Evolutionary conservation across 2,797 vertebrate species (phyloP).

Genomic region (Eutrigla gurnardus): DNA sequence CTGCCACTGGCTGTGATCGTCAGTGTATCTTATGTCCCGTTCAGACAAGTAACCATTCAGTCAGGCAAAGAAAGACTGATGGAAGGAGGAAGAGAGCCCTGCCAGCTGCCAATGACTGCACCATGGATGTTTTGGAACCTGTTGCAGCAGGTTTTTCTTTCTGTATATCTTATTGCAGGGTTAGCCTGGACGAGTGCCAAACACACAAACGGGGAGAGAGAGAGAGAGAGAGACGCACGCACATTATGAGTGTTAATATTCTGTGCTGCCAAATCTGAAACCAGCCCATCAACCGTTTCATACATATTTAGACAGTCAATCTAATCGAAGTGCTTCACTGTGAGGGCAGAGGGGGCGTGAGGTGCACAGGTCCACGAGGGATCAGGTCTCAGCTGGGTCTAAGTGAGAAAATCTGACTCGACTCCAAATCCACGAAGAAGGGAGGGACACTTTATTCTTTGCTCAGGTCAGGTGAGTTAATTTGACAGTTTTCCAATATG

Average conservation of each 20-base stretch:
- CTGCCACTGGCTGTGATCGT: constrained; percentile 66
- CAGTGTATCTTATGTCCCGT: constrained; percentile 75
- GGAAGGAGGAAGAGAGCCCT: constrained; percentile 65
- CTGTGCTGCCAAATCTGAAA: constrained; percentile 73
- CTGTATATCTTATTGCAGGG: constrained; percentile 74
- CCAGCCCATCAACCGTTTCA: constrained; percentile 72
- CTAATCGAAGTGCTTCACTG: constrained; percentile 52
- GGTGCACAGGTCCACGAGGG: constrained; percentile 18
- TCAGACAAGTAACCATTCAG: constrained; percentile 72
- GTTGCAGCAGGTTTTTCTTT: constrained; percentile 83
- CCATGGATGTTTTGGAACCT: constrained; percentile 77
- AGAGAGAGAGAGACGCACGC: constrained; percentile 17
- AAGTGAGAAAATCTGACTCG: constrained; percentile 26
- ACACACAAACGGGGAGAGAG: constrained; percentile 41
- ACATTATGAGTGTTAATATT: constrained; percentile 61
- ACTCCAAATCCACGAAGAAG: constrained; percentile 13
- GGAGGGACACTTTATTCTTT: constrained; percentile 15
- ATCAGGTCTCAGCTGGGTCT: constrained; percentile 25
- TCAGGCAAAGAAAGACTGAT: constrained; percentile 67
- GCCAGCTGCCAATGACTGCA: constrained; percentile 73
- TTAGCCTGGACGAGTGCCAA: constrained; percentile 77
- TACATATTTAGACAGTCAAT: constrained; percentile 72
- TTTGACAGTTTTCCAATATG: background rate
- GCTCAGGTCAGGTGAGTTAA: constrained; percentile 61
- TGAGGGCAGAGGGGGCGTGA: constrained; percentile 35